Conservation (phyloP, 1,140 invertebrate species). For the Pachypsylla venusta region DNA sequence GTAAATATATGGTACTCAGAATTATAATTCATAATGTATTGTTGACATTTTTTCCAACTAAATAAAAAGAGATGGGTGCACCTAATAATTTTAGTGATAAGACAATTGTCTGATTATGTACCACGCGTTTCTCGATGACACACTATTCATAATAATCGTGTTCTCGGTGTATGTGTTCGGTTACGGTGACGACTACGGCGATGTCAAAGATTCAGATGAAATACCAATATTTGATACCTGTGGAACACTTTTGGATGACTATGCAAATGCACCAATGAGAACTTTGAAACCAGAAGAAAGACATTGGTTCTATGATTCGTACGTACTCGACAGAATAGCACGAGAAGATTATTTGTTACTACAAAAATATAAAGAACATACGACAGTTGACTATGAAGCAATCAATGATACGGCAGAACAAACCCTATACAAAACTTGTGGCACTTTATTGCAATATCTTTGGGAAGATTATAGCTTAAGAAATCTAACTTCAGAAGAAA, state of each 20-base stretch:
- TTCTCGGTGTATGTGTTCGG: neutral
- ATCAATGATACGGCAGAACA: neutral
- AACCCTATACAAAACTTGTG: no score
- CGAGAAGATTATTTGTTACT: neutral
- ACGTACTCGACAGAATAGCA: neutral
- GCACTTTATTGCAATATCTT: neutral
- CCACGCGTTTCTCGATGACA: neutral
- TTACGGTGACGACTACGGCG: neutral
- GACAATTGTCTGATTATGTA: constrained; percentile 2
- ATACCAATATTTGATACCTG: neutral
- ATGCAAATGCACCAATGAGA: neutral
- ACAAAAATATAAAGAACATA: neutral
- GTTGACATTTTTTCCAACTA: no score
- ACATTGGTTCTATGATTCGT: neutral
- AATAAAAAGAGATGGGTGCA: no score
- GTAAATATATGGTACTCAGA: no score
- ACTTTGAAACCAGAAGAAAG: neutral
- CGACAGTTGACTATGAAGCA: neutral
- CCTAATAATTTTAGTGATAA: constrained; percentile 3
- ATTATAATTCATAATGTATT: no score
- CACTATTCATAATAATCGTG: neutral
- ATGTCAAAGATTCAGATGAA: neutral
- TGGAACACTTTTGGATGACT: neutral
- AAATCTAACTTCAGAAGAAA: neutral
- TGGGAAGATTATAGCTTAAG: neutral